These are phyloP conservation scores for Ormyrus labotus DNA, from an alignment of 2,888 invertebrate genomes.

Conservation along the genomic window DNA sequence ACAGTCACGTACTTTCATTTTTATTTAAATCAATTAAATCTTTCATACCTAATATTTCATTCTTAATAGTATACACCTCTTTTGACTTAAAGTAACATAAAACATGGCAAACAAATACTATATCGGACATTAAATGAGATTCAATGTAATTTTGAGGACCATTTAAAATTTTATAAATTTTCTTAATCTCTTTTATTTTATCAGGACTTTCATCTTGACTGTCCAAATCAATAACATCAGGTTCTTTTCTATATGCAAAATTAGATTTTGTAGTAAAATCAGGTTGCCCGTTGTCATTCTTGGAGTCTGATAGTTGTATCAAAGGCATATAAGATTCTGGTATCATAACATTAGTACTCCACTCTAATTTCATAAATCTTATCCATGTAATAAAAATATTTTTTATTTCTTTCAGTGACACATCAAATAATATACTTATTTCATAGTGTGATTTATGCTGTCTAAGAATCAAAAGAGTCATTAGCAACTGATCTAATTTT, in stretches of 20 bases:
- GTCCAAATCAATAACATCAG: no score
- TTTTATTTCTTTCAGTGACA: slow-evolving; percentile 41
- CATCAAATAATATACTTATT: slow-evolving; percentile 35
- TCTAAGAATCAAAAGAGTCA: slow-evolving; percentile 23
- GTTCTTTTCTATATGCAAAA: not conserved
- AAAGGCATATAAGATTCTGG: not conserved
- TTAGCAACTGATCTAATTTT: slow-evolving; percentile 36
- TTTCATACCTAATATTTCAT: not conserved
- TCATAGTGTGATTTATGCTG: slow-evolving; percentile 47
- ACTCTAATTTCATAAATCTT: slow-evolving; percentile 38
- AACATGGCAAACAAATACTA: slow-evolving; percentile 31
- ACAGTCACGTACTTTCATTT: no score
- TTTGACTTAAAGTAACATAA: slow-evolving; percentile 29
- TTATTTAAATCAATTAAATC: no score
- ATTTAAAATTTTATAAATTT: slow-evolving; percentile 37
- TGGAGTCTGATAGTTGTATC: no score
- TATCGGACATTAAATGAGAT: slow-evolving; percentile 23
- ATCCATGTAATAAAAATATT: slow-evolving; percentile 49
- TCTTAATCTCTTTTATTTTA: not conserved
- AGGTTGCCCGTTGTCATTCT: no score
- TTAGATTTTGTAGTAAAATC: no score
- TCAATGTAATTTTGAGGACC: slow-evolving; percentile 43
- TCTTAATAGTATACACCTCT: not conserved
- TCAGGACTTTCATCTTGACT: not conserved
- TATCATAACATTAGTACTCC: slow-evolving; percentile 2